A percentile compares a stretch with the other conserved stretches of the same genome.
Conservation (phyloP, 1,140 invertebrate species). For the Ylistrum balloti region DNA sequence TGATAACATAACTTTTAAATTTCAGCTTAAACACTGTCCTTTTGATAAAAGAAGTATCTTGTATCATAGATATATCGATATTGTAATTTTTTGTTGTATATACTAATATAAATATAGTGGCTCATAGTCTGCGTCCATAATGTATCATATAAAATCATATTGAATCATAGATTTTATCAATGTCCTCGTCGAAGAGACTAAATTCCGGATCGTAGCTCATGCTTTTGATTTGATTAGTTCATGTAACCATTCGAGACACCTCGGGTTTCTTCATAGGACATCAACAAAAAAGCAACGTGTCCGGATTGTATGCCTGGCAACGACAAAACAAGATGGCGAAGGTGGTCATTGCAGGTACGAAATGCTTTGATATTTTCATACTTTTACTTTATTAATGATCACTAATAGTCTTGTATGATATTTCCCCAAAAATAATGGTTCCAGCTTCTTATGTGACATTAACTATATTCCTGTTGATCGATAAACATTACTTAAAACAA, state of each 20-base stretch:
- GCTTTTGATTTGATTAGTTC: neutral
- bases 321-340: constrained; percentile 77
- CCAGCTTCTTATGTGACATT: neutral
- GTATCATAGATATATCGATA: too few relatives aligned
- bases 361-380: neutral
- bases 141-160: too few relatives aligned
- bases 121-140: too few relatives aligned
- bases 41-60: too few relatives aligned
- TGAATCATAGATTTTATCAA: too few relatives aligned
- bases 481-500: too few relatives aligned
- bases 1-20: too few relatives aligned
- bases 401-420: neutral
- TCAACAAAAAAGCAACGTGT: neutral
- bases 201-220: neutral
- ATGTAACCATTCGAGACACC: neutral
- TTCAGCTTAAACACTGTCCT: too few relatives aligned
- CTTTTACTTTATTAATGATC: neutral
- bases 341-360: constrained; percentile 76
- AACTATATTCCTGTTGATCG: neutral
- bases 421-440: neutral
- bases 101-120: too few relatives aligned
- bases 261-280: neutral
- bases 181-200: too few relatives aligned
- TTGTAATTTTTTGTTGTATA: too few relatives aligned
- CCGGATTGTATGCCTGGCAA: constrained; percentile 58